Evolutionary conservation across 2,113 vertebrate genomes (phyloP).

Genomic region (Saimiri boliviensis): DNA sequence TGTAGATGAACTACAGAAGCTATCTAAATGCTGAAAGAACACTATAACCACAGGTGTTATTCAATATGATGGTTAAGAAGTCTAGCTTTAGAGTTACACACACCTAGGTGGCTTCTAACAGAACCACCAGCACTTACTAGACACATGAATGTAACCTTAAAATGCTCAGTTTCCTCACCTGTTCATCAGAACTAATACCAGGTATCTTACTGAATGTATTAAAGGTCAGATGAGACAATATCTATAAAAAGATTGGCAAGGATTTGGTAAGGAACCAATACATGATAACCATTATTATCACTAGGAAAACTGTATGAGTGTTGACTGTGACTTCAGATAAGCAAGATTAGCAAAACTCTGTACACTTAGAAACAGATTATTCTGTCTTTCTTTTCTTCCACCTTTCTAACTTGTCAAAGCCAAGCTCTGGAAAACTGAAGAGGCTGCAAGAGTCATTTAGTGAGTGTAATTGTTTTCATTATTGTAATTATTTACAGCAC

Average conservation of each 20-base stretch:
- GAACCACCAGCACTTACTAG: neutral
- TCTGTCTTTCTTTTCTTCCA: neutral
- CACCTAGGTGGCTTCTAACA: neutral
- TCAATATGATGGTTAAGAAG: neutral
- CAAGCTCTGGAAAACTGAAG: neutral
- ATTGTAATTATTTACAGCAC: slow-evolving; percentile 43
- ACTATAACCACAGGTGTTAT: neutral
- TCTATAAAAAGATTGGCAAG: neutral
- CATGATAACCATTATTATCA: neutral
- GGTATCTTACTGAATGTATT: neutral
- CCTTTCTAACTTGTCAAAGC: neutral
- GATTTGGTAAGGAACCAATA: slow-evolving; percentile 11
- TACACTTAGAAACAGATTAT: neutral
- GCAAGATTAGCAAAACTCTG: neutral
- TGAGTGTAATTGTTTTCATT: slow-evolving; percentile 8
- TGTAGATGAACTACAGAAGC: neutral
- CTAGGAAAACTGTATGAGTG: neutral
- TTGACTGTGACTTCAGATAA: slow-evolving; percentile 4
- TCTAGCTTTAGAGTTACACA: neutral
- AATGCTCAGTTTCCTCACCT: neutral
- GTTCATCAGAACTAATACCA: neutral
- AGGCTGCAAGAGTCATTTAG: neutral
- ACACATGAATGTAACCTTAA: neutral
- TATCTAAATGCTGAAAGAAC: neutral
- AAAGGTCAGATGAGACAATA: neutral